Conservation (phyloP, 2,888 invertebrate genomes). For the Lycophotia porphyrea region DNA sequence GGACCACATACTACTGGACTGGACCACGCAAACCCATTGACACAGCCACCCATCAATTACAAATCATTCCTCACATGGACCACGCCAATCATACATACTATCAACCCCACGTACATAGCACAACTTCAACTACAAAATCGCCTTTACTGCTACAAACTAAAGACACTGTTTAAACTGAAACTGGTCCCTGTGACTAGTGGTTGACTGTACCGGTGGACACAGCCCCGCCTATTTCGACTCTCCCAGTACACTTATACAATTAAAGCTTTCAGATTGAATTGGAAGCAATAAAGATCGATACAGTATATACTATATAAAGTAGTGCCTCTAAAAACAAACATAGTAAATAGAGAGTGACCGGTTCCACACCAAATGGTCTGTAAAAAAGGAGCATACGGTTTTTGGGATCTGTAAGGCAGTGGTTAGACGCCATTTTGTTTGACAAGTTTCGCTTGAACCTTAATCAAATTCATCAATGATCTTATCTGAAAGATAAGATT, state of each 20-base stretch:
- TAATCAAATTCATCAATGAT: not conserved
- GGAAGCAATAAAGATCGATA: conserved; percentile 75
- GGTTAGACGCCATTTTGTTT: not conserved
- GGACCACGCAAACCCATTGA: not conserved
- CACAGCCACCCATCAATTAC: conserved; percentile 16
- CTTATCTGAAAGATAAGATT: too few species aligned
- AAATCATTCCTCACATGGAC: conserved; percentile 29
- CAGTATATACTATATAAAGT: conserved; percentile 75
- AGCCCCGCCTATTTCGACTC: conserved; percentile 52
- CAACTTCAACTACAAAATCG: not conserved
- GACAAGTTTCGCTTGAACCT: not conserved
- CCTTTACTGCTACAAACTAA: not conserved
- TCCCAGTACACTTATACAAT: conserved; percentile 54
- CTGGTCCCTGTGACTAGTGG: not conserved
- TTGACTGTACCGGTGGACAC: conserved; percentile 15
- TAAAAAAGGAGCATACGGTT: conserved; percentile 79
- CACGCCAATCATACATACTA: conserved; percentile 41
- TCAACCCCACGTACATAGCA: not conserved
- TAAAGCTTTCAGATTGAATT: conserved; percentile 77
- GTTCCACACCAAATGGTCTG: conserved; percentile 81
- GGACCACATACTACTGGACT: not conserved
- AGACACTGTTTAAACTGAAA: not conserved
- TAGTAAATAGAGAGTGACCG: conserved; percentile 77
- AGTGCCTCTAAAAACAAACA: conserved; percentile 77
- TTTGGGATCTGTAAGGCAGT: conserved; percentile 63